Evolutionary conservation across 2,888 invertebrate species (phyloP).

Genomic region (Phortica magna): DNA sequence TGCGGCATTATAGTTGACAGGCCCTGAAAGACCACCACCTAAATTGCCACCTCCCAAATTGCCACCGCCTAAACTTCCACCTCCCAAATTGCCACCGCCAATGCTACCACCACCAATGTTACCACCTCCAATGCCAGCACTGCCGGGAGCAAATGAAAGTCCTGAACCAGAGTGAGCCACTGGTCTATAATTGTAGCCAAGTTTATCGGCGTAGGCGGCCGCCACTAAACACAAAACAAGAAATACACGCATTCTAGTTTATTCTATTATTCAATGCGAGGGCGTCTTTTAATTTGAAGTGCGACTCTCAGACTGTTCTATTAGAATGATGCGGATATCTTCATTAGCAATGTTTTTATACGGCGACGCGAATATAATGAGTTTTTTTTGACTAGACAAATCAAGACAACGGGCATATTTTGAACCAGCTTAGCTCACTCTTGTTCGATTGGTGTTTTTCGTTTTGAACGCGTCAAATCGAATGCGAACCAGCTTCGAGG

Average conservation of each 20-base stretch:
- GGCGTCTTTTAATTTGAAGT: constrained; percentile 31
- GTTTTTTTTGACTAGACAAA: constrained; percentile 57
- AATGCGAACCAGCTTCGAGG: constrained; percentile 37
- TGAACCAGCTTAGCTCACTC: constrained; percentile 35
- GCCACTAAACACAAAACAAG: constrained; percentile 69
- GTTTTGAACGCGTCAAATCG: neutral
- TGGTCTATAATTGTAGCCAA: constrained; percentile 72
- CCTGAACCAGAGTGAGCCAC: constrained; percentile 64
- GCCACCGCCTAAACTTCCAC: constrained; percentile 33
- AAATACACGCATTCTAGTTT: constrained; percentile 56
- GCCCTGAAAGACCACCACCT: constrained; percentile 40
- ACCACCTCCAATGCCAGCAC: constrained; percentile 46
- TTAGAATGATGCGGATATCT: constrained; percentile 56
- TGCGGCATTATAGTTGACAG: constrained; percentile 24
- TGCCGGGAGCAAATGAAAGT: constrained; percentile 65
- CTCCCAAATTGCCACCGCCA: constrained; percentile 27
- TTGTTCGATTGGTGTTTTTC: constrained; percentile 16
- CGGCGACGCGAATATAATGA: constrained; percentile 58
- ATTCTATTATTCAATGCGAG: neutral
- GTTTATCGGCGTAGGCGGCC: constrained; percentile 67
- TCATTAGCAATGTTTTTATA: constrained; percentile 65
- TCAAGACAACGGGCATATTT: constrained; percentile 53
- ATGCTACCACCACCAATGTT: constrained; percentile 44
- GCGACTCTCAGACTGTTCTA: constrained; percentile 49
- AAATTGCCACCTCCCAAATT: constrained; percentile 32